Evolutionary conservation across 1,140 invertebrate species (phyloP), one percentile per base, ranked within the genome.

Genomic region (Drosophila chauvacae): DNA sequence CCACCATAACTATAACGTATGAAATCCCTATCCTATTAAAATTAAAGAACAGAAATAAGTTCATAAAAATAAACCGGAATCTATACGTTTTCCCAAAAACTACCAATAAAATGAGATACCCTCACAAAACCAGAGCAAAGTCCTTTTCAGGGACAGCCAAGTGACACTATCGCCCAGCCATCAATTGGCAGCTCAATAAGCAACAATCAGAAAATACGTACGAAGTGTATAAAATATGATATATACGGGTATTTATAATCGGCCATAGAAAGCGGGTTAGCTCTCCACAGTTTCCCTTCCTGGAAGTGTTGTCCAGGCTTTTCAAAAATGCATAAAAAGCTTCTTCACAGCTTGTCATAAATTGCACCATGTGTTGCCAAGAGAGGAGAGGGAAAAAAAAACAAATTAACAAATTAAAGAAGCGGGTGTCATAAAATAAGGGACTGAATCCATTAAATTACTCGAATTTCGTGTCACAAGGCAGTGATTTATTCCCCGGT

Each of bases 331-430:
- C 68, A 83, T 88, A 71, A 88, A 77, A 88, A 88, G 48, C 60
- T 70, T 33, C 60, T 70, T 39, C 68, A 42, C 56, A 48, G 79
- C 69, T 50, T 74, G 82, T 77, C 72, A 80, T 88, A 84, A 87
- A 77, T 70, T 77, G 77, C 68, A 50, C 77, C 83, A 87, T 88
- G 73, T 87, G 83, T 84, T 88, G 76, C 63, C 61, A 47, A 47
- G 30, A 30, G 65, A 33, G 62, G 18, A 16, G 20, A 16, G 7
- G 3, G 16, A 7, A 47, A 47, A 48, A 26, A 77, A 90, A 81
- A 79, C 85, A 90, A 90, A 90, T 90, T 90, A 90, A 90, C 81
- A 90, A 90, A 90, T 90, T 90, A 90, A 90, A 81, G 51, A 88
- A 81, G 81, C 85, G 85, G 85, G 85, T 87, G 85, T 78, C 80